Conservation (phyloP, 2,797 vertebrate genomes). For the Sciurus vulgaris region DNA sequence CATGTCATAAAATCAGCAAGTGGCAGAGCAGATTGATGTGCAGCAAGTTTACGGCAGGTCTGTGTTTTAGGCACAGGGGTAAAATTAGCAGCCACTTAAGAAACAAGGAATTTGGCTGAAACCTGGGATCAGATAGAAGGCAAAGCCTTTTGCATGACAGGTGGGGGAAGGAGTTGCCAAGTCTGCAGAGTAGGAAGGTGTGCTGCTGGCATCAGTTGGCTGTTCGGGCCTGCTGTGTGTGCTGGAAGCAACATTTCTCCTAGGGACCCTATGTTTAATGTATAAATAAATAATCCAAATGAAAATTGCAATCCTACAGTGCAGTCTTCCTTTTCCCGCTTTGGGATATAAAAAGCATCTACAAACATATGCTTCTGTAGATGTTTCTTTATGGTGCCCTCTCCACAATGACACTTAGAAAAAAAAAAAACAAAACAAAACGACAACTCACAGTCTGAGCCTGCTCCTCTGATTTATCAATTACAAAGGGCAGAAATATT, state of each 20-base stretch:
- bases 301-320: constrained; percentile 49
- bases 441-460: not conserved
- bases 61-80: not conserved
- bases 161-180: not conserved
- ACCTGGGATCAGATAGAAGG: not conserved
- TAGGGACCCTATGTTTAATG: constrained; percentile 52
- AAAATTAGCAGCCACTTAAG: not conserved
- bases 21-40: not conserved
- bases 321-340: constrained; percentile 53
- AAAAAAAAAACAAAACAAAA: too few relatives aligned
- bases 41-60: not conserved
- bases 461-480: constrained; percentile 40
- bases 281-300: constrained; percentile 76
- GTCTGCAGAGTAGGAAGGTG: not conserved
- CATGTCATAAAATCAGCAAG: not conserved
- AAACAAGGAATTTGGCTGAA: not conserved
- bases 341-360: constrained; percentile 57
- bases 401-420: constrained; percentile 21
- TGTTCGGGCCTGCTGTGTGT: not conserved
- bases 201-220: not conserved
- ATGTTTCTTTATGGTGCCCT: constrained; percentile 52
- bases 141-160: not conserved
- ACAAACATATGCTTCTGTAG: constrained; percentile 31
- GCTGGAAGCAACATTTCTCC: constrained; percentile 4
- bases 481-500: constrained; percentile 28